A percentile compares a stretch with the other conserved stretches of the same genome.
Conservation (phyloP, 2,797 vertebrate species). For the Galaxias olidus region DNA sequence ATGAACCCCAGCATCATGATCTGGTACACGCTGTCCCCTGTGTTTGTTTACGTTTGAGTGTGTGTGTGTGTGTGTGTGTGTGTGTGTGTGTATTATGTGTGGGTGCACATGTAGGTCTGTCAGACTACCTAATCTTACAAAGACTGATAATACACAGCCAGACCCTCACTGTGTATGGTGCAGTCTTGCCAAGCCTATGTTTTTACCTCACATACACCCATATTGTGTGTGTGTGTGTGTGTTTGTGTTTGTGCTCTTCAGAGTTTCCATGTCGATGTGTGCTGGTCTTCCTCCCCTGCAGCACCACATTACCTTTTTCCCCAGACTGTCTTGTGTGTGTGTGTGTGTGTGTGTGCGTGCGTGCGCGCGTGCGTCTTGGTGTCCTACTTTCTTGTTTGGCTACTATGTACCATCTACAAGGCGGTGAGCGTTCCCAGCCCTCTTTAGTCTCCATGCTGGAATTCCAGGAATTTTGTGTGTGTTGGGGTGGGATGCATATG, state of each 20-base stretch:
- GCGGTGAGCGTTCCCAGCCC: conserved; percentile 55
- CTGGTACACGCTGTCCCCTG: conserved; percentile 37
- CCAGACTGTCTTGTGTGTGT: conserved; percentile 37
- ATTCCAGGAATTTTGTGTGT: conserved; percentile 67
- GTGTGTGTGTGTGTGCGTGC: conserved; percentile 38
- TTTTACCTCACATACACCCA: background rate
- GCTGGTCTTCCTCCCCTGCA: conserved; percentile 18
- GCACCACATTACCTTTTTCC: conserved; percentile 26
- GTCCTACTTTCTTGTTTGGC: conserved; percentile 52
- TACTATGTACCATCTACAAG: conserved; percentile 49
- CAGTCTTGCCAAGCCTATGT: conserved; percentile 22
- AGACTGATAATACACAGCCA: conserved; percentile 28
- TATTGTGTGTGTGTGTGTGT: conserved; percentile 22
- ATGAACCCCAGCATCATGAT: conserved; percentile 54
- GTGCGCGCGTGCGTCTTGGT: conserved; percentile 38
- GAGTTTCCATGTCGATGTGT: background rate
- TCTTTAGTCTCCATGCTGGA: conserved; percentile 59
- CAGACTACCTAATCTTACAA: conserved; percentile 10
- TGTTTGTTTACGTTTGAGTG: conserved; percentile 3
- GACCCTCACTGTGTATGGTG: conserved; percentile 45
- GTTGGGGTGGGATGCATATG: conserved; percentile 52
- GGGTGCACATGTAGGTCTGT: background rate
- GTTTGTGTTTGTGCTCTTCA: conserved; percentile 7
- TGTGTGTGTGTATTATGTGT: conserved; percentile 9
- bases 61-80: conserved; percentile 15